Evolutionary conservation across 2,797 vertebrate species (phyloP).

Genomic region (Epinephelus awoara): DNA sequence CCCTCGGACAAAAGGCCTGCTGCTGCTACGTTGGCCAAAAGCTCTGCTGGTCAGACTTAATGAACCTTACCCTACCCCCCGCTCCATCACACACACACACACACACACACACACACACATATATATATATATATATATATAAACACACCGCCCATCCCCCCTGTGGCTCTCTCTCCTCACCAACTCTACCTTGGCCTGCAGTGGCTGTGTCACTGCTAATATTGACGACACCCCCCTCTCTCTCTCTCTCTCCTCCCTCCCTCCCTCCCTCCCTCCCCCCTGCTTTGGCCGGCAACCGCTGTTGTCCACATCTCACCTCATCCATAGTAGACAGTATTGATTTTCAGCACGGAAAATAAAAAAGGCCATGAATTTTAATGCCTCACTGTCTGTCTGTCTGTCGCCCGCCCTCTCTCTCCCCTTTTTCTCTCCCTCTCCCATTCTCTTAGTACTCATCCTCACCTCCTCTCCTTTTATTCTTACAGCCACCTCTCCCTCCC

Average conservation of each 20-base stretch:
- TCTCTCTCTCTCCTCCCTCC: not conserved
- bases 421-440: constrained; percentile 31
- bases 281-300: constrained; percentile 80
- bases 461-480: constrained; percentile 74
- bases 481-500: constrained; percentile 46
- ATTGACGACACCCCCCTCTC: constrained; percentile 71
- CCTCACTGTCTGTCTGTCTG: constrained; percentile 81
- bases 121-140: constrained; percentile 1
- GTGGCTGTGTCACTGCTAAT: constrained; percentile 78
- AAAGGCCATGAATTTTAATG: constrained; percentile 91
- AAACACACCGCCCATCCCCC: constrained; percentile 66
- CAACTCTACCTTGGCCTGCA: constrained; percentile 76
- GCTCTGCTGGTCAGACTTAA: constrained; percentile 85
- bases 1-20: constrained; percentile 81
- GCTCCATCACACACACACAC: constrained; percentile 37
- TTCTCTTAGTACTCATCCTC: constrained; percentile 70
- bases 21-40: constrained; percentile 70
- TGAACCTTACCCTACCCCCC: constrained; percentile 80
- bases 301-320: constrained; percentile 89
- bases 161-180: constrained; percentile 56
- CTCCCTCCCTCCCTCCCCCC: constrained; percentile 34
- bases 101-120: constrained; percentile 38
- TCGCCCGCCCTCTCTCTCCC: constrained; percentile 53
- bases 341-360: constrained; percentile 89
- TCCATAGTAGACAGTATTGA: constrained; percentile 90